These are phyloP conservation scores for Nannoperca australis DNA, from an alignment of 2,797 vertebrate genomes.

Conservation along the genomic window DNA sequence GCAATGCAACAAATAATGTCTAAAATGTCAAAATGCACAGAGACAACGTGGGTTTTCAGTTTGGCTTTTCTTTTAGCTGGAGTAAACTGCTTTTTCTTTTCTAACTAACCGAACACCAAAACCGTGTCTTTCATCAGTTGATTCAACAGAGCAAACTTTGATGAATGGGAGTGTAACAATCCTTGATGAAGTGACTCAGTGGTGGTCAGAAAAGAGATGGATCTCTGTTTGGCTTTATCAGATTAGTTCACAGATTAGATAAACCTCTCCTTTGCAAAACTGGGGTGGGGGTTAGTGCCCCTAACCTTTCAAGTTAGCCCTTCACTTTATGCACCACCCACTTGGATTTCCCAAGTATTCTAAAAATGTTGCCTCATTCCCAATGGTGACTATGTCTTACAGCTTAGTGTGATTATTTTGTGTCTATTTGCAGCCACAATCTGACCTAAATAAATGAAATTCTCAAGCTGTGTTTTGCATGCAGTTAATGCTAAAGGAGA, in stretches of 20 bases:
- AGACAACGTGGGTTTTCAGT: background rate
- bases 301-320: conserved; percentile 16
- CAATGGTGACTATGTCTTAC: background rate
- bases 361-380: conserved; percentile 2
- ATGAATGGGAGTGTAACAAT: conserved; percentile 23
- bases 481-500: conserved; percentile 28
- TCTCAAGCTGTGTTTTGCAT: conserved; percentile 18
- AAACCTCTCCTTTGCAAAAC: conserved; percentile 43
- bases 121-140: conserved; percentile 9
- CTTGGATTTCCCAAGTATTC: conserved; percentile 6
- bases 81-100: background rate
- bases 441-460: background rate
- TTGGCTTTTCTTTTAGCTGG: background rate
- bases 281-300: conserved; percentile 7
- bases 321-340: background rate
- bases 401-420: background rate
- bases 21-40: conserved; percentile 2
- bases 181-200: conserved; percentile 32
- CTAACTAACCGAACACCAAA: background rate
- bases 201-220: conserved; percentile 40
- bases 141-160: conserved; percentile 17
- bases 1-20: background rate
- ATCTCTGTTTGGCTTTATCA: conserved; percentile 57
- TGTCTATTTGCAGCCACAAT: conserved; percentile 26
- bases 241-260: conserved; percentile 65